Evolutionary conservation across 1,140 invertebrate species (phyloP).

Genomic region (Apis laboriosa): DNA sequence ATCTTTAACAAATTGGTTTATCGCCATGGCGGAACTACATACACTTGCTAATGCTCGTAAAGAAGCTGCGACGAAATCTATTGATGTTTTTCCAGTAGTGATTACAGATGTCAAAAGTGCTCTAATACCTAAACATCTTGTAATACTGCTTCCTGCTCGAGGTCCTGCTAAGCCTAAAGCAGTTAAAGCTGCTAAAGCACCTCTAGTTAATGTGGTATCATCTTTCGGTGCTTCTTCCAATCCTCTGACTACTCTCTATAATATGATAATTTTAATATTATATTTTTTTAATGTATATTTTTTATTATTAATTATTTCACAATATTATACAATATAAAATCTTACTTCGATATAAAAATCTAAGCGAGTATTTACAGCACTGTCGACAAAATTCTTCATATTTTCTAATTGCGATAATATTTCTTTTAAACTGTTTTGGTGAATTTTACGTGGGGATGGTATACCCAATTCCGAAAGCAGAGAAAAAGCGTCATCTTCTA

Average conservation of each 20-base stretch:
- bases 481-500: constrained; percentile 74
- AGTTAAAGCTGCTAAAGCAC: constrained; percentile 78
- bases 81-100: constrained; percentile 72
- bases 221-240: constrained; percentile 74
- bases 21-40: constrained; percentile 84
- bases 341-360: constrained; percentile 78
- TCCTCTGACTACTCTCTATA: constrained; percentile 73
- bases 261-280: constrained; percentile 4
- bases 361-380: constrained; percentile 69
- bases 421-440: constrained; percentile 64
- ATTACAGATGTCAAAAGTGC: constrained; percentile 80
- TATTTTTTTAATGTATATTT: neutral
- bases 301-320: neutral
- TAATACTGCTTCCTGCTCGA: constrained; percentile 84
- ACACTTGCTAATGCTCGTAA: constrained; percentile 85
- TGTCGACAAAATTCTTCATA: constrained; percentile 70
- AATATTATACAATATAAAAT: neutral
- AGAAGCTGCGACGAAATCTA: constrained; percentile 81
- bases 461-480: constrained; percentile 71
- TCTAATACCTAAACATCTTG: constrained; percentile 83
- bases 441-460: constrained; percentile 72
- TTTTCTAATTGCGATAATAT: constrained; percentile 67
- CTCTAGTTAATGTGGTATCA: constrained; percentile 68
- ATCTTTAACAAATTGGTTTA: constrained; percentile 84
- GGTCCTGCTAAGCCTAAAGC: constrained; percentile 81